phyloP scores from a whole-genome alignment of 2,113 vertebrate species.

The Dipodomys merriami region DNA sequence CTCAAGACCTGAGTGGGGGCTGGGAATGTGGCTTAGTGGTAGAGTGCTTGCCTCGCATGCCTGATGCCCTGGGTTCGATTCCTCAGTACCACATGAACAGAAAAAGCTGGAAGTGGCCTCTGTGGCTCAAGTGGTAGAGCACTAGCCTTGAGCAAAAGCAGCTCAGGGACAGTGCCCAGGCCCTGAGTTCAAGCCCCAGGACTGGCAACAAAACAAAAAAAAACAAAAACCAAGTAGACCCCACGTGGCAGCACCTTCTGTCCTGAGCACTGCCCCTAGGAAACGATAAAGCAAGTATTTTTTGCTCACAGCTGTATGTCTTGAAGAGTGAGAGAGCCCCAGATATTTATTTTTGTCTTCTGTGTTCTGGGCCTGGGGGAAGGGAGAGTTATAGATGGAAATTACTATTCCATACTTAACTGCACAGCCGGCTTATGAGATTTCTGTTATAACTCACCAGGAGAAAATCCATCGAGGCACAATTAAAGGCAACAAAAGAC shows the following conservation, averaged over 20 bases:
- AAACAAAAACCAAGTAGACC: background rate
- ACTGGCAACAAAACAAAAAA: no score
- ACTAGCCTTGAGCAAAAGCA: no score
- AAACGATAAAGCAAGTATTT: conserved; percentile 26
- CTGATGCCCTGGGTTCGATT: no score
- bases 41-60: no score
- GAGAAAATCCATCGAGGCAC: no score
- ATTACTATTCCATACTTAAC: background rate
- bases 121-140: no score
- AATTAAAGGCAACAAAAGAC: no score
- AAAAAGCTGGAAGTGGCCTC: no score
- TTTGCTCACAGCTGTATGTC: background rate
- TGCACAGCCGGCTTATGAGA: background rate
- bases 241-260: background rate
- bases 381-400: conserved; percentile 6
- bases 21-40: no score
- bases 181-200: no score
- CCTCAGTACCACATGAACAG: no score
- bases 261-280: background rate
- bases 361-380: background rate
- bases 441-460: background rate
- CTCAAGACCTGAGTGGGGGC: background rate
- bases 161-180: no score
- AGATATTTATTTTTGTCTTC: background rate
- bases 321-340: conserved; percentile 15